These are phyloP conservation scores for Darevskia nairensis DNA, from an alignment of 2,797 vertebrate species.

Conservation along the genomic window DNA sequence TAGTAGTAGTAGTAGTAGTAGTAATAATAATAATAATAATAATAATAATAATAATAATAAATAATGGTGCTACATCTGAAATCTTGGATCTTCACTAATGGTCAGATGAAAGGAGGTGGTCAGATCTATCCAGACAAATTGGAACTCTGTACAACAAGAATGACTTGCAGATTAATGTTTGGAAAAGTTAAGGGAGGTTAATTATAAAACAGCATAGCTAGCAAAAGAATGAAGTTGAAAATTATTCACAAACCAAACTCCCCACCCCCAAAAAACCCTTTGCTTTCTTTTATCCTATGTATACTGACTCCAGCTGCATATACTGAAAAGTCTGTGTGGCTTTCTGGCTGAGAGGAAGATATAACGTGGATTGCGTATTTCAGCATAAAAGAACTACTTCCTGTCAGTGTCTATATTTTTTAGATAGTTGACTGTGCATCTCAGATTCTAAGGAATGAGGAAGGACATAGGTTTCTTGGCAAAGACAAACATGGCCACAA, in stretches of 20 bases:
- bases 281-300: not conserved
- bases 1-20: too few species aligned
- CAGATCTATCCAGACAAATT: conserved; percentile 4
- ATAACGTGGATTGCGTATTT: not conserved
- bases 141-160: conserved; percentile 34
- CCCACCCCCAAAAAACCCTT: not conserved
- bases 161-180: conserved; percentile 47
- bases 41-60: too few species aligned
- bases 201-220: conserved; percentile 54
- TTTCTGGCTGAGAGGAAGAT: not conserved
- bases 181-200: conserved; percentile 53
- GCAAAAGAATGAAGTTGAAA: conserved; percentile 31
- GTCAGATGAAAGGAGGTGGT: not conserved
- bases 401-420: not conserved
- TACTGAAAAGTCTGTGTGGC: not conserved
- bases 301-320: not conserved
- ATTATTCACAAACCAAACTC: conserved; percentile 45
- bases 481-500: not conserved
- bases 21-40: too few species aligned
- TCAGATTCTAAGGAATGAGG: conserved; percentile 8
- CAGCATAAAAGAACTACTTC: not conserved
- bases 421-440: not conserved
- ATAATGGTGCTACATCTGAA: too few species aligned
- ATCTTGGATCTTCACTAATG: not conserved
- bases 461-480: not conserved